A percentile compares a stretch with the other conserved stretches of the same genome.
phyloP scores from a whole-genome alignment of 2,113 vertebrate genomes.

The Colistium nudipinnis region DNA sequence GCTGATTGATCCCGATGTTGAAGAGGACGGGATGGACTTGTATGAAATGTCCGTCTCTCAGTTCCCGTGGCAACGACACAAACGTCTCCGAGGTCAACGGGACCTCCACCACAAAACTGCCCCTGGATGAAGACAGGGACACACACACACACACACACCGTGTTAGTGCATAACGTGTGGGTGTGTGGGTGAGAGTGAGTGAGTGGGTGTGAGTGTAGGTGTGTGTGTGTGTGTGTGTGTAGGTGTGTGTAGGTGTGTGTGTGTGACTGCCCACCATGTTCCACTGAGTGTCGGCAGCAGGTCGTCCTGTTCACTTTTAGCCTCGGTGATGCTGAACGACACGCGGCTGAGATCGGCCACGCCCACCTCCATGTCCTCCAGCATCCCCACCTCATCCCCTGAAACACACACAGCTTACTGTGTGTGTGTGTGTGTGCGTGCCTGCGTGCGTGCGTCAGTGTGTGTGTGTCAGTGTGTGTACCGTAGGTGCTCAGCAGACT shows the following conservation, averaged over 20 bases:
- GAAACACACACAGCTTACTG: constrained; percentile 28
- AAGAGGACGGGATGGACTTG: constrained; percentile 87
- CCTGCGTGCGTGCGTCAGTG: constrained; percentile 18
- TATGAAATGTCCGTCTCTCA: constrained; percentile 86
- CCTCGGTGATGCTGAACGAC: constrained; percentile 85
- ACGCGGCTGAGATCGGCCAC: constrained; percentile 88
- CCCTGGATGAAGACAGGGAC: constrained; percentile 68
- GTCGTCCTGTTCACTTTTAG: constrained; percentile 79
- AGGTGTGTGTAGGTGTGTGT: neutral
- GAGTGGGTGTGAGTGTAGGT: neutral
- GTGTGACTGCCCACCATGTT: constrained; percentile 78
- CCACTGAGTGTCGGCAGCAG: constrained; percentile 86
- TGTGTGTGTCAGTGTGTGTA: constrained; percentile 57
- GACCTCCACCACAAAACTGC: constrained; percentile 85
- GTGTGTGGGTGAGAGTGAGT: neutral
- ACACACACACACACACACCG: neutral
- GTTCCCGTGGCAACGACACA: constrained; percentile 81
- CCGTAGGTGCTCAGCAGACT: constrained; percentile 91
- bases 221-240: constrained; percentile 4
- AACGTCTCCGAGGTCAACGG: constrained; percentile 86
- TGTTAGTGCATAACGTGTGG: neutral
- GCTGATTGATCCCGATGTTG: constrained; percentile 93
- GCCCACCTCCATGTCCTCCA: constrained; percentile 92
- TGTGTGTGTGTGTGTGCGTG: constrained; percentile 23
- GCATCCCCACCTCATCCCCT: constrained; percentile 92